Evolutionary conservation across 1,140 invertebrate species (phyloP).

Genomic region (Plutomurus gul): DNA sequence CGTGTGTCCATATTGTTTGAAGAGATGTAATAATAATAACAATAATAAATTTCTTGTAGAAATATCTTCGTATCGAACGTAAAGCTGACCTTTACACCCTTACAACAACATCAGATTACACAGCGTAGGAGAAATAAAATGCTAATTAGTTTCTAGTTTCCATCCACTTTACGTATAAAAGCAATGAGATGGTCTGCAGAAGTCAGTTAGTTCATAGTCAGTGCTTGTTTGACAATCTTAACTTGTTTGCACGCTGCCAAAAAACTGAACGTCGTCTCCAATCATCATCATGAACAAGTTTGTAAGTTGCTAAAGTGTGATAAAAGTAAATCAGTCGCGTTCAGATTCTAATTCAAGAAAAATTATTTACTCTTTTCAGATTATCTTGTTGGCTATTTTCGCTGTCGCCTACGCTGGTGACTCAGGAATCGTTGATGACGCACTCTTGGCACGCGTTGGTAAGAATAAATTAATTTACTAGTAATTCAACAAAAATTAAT

Average conservation of each 20-base stretch:
- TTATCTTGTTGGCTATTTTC: not conserved
- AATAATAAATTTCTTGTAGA: too few species aligned
- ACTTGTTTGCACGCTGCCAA: not conserved
- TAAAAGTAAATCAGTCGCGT: not conserved
- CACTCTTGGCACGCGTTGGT: constrained; percentile 15
- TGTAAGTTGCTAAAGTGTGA: not conserved
- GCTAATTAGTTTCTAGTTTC: not conserved
- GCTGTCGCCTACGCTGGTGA: constrained; percentile 7
- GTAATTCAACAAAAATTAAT: too few species aligned
- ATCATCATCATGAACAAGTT: constrained; percentile 25
- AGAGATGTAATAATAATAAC: too few species aligned
- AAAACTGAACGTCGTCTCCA: not conserved
- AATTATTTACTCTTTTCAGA: not conserved
- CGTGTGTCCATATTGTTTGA: too few species aligned
- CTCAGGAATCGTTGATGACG: constrained; percentile 5
- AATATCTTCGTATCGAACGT: too few species aligned
- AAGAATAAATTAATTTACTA: too few species aligned
- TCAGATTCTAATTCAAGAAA: not conserved
- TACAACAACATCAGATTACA: not conserved
- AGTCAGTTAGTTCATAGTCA: not conserved
- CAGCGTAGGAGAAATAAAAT: constrained; percentile 26
- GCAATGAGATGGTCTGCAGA: not conserved
- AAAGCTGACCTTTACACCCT: too few species aligned
- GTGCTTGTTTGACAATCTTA: not conserved
- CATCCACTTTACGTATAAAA: constrained; percentile 12